These are phyloP conservation scores for Solenopsis invicta DNA, from an alignment of 1,140 invertebrate genomes.

Conservation along the genomic window DNA sequence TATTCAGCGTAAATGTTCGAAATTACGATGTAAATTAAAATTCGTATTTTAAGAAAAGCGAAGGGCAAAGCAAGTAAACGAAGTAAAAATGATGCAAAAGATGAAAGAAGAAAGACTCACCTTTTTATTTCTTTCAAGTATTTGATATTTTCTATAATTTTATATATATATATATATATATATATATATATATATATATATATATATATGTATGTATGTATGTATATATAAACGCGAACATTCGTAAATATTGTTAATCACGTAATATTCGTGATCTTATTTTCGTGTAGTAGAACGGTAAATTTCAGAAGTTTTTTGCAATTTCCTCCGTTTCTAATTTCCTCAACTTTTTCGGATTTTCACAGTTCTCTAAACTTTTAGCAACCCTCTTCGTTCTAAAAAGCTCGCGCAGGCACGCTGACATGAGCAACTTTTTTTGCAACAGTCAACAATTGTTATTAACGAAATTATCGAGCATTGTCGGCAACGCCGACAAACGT, in stretches of 20 bases:
- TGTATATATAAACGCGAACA: not conserved
- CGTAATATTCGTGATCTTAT: not conserved
- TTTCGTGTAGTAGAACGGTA: not conserved
- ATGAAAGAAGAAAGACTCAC: not conserved
- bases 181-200: no score
- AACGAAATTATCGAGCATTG: conserved; percentile 17
- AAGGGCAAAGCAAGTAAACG: not conserved
- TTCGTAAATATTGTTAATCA: not conserved
- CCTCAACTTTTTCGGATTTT: not conserved
- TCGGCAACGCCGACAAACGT: not conserved
- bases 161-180: not conserved
- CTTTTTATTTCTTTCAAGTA: not conserved
- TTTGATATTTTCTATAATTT: not conserved
- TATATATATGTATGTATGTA: no score
- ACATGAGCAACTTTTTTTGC: not conserved
- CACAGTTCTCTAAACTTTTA: conserved; percentile 2
- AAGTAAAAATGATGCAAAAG: not conserved
- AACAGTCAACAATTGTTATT: conserved; percentile 5
- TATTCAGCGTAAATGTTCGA: not conserved
- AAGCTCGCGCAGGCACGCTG: not conserved
- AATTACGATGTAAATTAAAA: conserved; percentile 13
- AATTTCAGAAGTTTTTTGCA: conserved; percentile 20
- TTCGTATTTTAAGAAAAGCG: not conserved
- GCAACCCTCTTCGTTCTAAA: not conserved
- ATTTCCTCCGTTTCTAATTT: conserved; percentile 25